phyloP scores from a whole-genome alignment of 64 coral and sea anemone species.

The Montipora capricornis region DNA sequence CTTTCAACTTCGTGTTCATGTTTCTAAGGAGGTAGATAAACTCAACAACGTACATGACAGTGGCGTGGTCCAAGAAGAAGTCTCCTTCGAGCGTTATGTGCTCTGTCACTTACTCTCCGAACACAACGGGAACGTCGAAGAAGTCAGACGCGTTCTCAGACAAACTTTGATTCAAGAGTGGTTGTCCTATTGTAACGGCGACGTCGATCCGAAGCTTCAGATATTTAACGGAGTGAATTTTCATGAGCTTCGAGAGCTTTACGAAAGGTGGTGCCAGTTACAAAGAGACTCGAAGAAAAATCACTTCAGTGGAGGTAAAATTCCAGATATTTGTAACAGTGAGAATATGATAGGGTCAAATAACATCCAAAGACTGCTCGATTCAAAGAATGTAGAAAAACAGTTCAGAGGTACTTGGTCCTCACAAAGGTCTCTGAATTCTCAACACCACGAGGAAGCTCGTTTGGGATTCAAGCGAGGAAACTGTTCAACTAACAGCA shows the following conservation, averaged over 20 bases:
- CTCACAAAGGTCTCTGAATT: not conserved
- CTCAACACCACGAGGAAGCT: not conserved
- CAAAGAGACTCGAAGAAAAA: not conserved
- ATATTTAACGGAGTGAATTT: slow-evolving; percentile 13
- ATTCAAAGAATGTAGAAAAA: not conserved
- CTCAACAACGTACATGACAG: not conserved
- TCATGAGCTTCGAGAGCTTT: slow-evolving; percentile 25
- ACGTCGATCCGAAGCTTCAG: not conserved
- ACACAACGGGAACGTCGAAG: slow-evolving; percentile 24
- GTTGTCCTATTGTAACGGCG: slow-evolving; percentile 22
- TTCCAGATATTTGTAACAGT: not conserved
- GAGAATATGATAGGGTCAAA: not conserved
- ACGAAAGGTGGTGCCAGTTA: slow-evolving; percentile 15
- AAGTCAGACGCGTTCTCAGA: not conserved
- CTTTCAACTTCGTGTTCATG: not conserved
- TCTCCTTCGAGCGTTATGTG: slow-evolving; percentile 31
- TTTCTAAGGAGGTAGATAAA: not conserved
- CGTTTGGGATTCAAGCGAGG: not conserved
- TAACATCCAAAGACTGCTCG: not conserved
- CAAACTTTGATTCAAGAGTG: slow-evolving; percentile 28
- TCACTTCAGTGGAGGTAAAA: not conserved
- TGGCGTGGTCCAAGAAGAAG: not conserved
- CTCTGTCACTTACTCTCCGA: slow-evolving; percentile 29
- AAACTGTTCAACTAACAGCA: not conserved
- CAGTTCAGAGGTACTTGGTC: too few species aligned